These are phyloP conservation scores for Alethe diademata DNA, from an alignment of 2,113 vertebrate genomes.

Conservation along the genomic window DNA sequence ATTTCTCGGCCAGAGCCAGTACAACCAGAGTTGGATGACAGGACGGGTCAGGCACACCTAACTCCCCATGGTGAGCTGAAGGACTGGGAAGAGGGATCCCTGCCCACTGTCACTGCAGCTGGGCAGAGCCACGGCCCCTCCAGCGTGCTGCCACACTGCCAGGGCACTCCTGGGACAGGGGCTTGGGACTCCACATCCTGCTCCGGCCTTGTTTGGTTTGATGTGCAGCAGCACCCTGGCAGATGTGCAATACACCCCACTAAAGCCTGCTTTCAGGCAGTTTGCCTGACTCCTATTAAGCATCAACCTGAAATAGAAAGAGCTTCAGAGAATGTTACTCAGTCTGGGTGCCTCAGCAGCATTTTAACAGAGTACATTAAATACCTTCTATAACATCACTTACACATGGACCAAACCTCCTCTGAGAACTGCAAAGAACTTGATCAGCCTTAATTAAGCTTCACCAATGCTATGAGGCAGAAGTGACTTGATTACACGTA, in stretches of 20 bases:
- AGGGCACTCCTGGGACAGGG: fast-evolving
- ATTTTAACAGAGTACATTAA: background rate
- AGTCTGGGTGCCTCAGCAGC: background rate
- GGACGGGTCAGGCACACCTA: background rate
- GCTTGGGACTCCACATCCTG: fast-evolving
- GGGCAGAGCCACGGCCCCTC: background rate
- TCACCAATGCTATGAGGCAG: background rate
- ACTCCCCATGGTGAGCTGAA: background rate
- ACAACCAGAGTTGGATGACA: background rate
- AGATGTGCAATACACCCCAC: background rate
- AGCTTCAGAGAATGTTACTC: background rate
- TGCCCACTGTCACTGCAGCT: background rate
- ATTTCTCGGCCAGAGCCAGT: background rate
- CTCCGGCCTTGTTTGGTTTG: background rate
- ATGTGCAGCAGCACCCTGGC: fast-evolving
- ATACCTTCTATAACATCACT: background rate
- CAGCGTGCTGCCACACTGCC: fast-evolving
- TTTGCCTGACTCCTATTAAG: background rate
- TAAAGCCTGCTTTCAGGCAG: background rate
- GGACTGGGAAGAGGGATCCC: background rate
- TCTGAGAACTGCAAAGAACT: background rate
- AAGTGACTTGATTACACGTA: background rate
- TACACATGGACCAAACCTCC: background rate
- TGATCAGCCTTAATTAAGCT: background rate
- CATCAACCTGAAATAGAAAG: background rate